Percentiles rank a stretch among this genome's conserved stretches.
Conservation (phyloP, 2,797 vertebrate species). For the Argyrosomus regius region DNA sequence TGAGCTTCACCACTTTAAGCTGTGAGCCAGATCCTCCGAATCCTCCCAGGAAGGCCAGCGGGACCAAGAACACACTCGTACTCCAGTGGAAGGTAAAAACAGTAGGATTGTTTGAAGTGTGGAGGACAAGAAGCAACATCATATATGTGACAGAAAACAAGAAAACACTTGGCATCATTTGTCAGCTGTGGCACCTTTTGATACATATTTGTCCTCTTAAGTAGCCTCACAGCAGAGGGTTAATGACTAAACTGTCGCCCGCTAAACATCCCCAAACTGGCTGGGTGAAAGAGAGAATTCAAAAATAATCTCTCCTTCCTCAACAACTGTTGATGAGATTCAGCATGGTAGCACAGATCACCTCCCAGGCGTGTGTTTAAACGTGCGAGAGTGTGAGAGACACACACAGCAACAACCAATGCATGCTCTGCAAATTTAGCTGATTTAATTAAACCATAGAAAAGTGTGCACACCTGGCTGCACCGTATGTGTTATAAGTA, state of each 20-base stretch:
- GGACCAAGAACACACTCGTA: slow-evolving; percentile 94
- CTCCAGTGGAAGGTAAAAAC: slow-evolving; percentile 95
- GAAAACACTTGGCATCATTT: not conserved
- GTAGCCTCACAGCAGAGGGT: slow-evolving; percentile 1
- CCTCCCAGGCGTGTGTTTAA: slow-evolving; percentile 23
- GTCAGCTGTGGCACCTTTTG: not conserved
- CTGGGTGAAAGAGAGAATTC: not conserved
- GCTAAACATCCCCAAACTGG: not conserved
- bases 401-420: not conserved
- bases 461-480: slow-evolving; percentile 14
- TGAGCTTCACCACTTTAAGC: slow-evolving; percentile 93
- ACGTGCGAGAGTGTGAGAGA: not conserved
- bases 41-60: slow-evolving; percentile 92
- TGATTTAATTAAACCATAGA: slow-evolving; percentile 19
- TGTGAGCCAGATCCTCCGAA: slow-evolving; percentile 94
- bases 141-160: not conserved
- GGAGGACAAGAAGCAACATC: not conserved
- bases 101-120: slow-evolving; percentile 14
- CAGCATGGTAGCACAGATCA: slow-evolving; percentile 15
- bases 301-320: not conserved
- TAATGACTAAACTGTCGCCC: not conserved
- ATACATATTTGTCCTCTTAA: not conserved
- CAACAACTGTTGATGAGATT: not conserved
- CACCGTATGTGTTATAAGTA: slow-evolving; percentile 12
- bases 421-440: slow-evolving; percentile 21